Evolutionary conservation across 2,113 vertebrate genomes (phyloP).

Genomic region (Chlamydotis undulata): DNA sequence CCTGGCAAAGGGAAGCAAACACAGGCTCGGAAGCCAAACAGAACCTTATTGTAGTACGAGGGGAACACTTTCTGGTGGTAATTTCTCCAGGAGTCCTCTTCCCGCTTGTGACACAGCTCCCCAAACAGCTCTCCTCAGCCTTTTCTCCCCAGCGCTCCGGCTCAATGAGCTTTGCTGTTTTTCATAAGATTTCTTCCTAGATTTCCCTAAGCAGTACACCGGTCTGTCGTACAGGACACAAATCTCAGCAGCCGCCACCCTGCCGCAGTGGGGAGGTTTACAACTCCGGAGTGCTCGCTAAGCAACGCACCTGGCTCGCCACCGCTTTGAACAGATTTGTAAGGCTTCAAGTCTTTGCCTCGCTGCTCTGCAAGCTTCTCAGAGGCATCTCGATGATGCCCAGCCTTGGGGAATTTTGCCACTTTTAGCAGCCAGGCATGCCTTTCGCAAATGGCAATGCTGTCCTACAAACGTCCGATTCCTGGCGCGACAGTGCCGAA

Average conservation of each 20-base stretch:
- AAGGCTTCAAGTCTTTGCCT: neutral
- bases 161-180: neutral
- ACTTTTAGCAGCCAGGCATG: accelerated
- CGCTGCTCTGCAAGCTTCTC: neutral
- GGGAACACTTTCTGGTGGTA: neutral
- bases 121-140: neutral
- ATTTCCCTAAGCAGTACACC: neutral
- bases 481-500: neutral
- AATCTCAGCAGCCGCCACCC: neutral
- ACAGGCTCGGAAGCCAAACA: neutral
- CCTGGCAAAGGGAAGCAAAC: neutral
- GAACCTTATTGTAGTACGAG: neutral
- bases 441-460: neutral
- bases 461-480: neutral
- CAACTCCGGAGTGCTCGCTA: accelerated
- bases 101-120: neutral
- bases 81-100: neutral
- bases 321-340: no score
- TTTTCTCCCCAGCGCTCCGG: neutral
- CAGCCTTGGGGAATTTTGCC: no score
- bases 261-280: accelerated
- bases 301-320: neutral
- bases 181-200: neutral
- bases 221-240: neutral
- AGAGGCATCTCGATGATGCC: accelerated